Base-by-base conservation (phyloP, 2,888 invertebrate species). In the Calameuta idolon region DNA sequence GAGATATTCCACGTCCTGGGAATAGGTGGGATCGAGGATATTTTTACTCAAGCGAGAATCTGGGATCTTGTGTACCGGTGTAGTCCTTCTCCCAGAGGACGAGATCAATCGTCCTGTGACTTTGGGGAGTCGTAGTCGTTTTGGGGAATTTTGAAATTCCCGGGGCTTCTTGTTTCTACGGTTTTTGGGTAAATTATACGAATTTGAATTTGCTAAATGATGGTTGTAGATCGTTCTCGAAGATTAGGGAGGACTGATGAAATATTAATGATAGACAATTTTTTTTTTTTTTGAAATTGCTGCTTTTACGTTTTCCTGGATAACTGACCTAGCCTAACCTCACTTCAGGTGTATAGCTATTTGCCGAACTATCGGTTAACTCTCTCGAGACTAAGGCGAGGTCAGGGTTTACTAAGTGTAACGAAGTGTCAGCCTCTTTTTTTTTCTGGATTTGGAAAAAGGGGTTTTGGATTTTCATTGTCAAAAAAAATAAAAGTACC, bases 1-100 rank as follows among this genome's bases (percentile, higher is more conserved):
- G 34, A 34, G 71, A 71, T 71, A 71, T 71, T 71, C 71, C 30
- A 71, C 71, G 71, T 71, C 30, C 71, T 30, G 71, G 71, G 71
- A 71, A 71, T 71, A 33, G 31, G 31, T 71, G 31, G 71, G 71
- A 71, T 71, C 71, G 71, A 71, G 30, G 30, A 71, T 71, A 71
- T 55, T 55, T 23, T 23, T 23, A 55, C 23, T 55, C 2, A 15
- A 55, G 23, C 9, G 55, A 35, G 12, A 12, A 55, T 55, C 55
- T 23, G 9, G 55, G 55, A 23, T 55, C 55, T 55, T 55, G 55
- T 55, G 9, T 23, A 23, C 23, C 23, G 55, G 55, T 23, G 15
- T 55, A 55, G 23, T 55, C 2, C 55, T 55, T 55, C 55, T 55
- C 55, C 55, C 55, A 55, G 55, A 55, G 55, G 55, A 55, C 55